Evolutionary conservation across 2,113 vertebrate genomes (phyloP).

Genomic region (Pheucticus melanocephalus): DNA sequence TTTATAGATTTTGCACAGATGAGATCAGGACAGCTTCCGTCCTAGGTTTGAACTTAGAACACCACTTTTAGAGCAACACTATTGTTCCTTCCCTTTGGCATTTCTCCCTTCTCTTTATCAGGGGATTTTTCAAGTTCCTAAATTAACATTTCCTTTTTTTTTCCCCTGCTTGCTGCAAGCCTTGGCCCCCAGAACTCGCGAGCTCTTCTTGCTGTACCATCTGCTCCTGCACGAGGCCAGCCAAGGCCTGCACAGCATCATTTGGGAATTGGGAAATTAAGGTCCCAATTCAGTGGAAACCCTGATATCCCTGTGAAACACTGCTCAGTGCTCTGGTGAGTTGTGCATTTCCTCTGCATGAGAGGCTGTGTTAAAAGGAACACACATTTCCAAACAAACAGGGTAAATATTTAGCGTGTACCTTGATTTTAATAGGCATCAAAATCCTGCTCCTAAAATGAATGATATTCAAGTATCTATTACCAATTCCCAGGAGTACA

Average conservation of each 20-base stretch:
- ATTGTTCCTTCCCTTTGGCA: slow-evolving; percentile 35
- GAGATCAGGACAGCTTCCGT: not conserved
- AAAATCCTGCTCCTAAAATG: slow-evolving; percentile 50
- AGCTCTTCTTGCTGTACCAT: slow-evolving; percentile 15
- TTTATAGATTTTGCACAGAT: slow-evolving; percentile 43
- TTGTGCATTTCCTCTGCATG: not conserved
- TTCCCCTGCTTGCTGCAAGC: not conserved
- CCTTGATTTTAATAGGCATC: slow-evolving; percentile 52
- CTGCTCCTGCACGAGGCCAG: slow-evolving; percentile 41
- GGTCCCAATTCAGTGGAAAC: not conserved
- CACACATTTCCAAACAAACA: slow-evolving; percentile 1
- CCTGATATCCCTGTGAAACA: not conserved
- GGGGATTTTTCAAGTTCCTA: slow-evolving; percentile 55
- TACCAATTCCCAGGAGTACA: slow-evolving; percentile 43
- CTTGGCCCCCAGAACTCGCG: not conserved
- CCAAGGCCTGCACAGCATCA: not conserved
- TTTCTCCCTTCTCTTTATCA: slow-evolving; percentile 47
- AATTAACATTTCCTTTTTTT: slow-evolving; percentile 1
- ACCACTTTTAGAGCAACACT: not conserved
- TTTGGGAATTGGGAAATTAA: not conserved
- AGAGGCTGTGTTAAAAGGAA: not conserved
- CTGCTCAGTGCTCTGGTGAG: rapidly evolving
- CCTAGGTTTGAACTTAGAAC: not conserved
- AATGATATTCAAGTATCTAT: slow-evolving; percentile 55
- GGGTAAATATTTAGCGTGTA: slow-evolving; percentile 22